Conservation (phyloP, 2,797 vertebrate genomes). For the Notolepis coatsorum region DNA sequence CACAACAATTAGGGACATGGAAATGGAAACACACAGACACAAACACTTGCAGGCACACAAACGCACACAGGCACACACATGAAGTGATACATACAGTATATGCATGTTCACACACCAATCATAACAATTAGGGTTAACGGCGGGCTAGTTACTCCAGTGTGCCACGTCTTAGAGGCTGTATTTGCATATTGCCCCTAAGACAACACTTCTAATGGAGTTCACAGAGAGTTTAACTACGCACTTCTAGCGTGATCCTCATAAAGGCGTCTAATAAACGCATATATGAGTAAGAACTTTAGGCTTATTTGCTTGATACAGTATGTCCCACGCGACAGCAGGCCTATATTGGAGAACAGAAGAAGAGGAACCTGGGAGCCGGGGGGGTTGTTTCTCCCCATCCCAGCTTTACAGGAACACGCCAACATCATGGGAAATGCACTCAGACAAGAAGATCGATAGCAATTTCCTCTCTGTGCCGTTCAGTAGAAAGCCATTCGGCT, state of each 20-base stretch:
- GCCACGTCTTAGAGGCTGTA: not conserved
- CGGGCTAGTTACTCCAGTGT: conserved; percentile 13
- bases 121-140: conserved; percentile 14
- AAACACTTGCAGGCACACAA: conserved; percentile 77
- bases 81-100: conserved; percentile 18
- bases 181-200: conserved; percentile 14
- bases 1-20: conserved; percentile 3
- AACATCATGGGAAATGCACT: too few species aligned
- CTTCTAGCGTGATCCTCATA: not conserved
- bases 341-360: not conserved
- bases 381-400: too few species aligned
- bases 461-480: too few species aligned
- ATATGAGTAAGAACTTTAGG: not conserved
- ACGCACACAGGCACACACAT: conserved; percentile 6
- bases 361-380: not conserved
- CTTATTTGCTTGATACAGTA: not conserved
- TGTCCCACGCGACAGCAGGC: too few species aligned
- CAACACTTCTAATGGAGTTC: conserved; percentile 20
- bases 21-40: too few species aligned
- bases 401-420: too few species aligned
- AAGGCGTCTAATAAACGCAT: not conserved
- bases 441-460: too few species aligned
- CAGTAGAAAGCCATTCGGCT: too few species aligned
- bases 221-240: conserved; percentile 1
- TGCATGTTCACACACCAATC: too few species aligned